These are phyloP conservation scores for Ephestia elutella DNA, from an alignment of 1,140 invertebrate genomes.

Conservation along the genomic window DNA sequence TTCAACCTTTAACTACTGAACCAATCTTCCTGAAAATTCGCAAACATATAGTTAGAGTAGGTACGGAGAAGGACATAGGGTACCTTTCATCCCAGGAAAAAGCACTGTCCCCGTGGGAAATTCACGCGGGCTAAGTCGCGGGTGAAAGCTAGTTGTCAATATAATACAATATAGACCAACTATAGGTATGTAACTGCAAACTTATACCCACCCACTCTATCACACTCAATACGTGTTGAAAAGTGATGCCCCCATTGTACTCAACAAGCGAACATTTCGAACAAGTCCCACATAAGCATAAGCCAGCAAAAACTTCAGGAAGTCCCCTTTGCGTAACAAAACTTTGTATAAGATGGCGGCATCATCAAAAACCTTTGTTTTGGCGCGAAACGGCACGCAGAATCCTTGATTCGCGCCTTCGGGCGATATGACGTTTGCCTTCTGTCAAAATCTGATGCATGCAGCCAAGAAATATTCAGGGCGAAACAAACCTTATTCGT, in stretches of 20 bases:
- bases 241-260: not conserved
- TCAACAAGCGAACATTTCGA: not conserved
- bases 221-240: not conserved
- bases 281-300: slow-evolving; percentile 3
- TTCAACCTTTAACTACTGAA: too few relatives aligned
- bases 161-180: too few relatives aligned
- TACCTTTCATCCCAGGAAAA: too few relatives aligned
- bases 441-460: not conserved
- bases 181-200: too few relatives aligned
- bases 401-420: slow-evolving; percentile 44
- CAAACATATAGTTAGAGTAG: too few relatives aligned
- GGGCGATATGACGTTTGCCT: slow-evolving; percentile 29
- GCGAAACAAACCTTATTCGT: not conserved
- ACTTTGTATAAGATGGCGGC: slow-evolving; percentile 16
- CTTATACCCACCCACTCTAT: not conserved
- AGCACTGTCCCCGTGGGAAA: too few relatives aligned
- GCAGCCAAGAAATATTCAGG: not conserved
- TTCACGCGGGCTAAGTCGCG: too few relatives aligned
- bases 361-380: slow-evolving; percentile 31
- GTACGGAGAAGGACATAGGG: too few relatives aligned
- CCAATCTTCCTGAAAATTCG: too few relatives aligned
- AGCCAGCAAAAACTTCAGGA: slow-evolving; percentile 5
- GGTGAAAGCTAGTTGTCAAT: too few relatives aligned
- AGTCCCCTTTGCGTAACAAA: slow-evolving; percentile 10
- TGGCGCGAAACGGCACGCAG: slow-evolving; percentile 35